Conservation (phyloP, 2,797 vertebrate species). For the Pseudochirops corinnae region DNA sequence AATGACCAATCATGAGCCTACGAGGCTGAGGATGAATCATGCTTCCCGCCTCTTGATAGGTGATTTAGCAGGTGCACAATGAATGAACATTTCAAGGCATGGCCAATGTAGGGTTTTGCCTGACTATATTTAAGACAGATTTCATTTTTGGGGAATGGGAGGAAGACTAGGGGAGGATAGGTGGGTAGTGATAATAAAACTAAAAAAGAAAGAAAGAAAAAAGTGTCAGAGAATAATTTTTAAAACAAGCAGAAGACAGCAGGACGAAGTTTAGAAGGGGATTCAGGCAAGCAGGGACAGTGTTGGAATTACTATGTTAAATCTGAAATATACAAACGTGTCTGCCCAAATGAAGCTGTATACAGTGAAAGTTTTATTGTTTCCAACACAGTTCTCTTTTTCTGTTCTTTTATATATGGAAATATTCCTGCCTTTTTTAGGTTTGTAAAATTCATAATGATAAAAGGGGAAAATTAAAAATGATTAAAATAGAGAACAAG, state of each 20-base stretch:
- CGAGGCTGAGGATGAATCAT: background rate
- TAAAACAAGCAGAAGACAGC: background rate
- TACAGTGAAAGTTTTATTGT: background rate
- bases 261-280: background rate
- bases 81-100: background rate
- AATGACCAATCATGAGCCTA: background rate
- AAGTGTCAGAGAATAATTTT: background rate
- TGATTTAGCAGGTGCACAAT: background rate
- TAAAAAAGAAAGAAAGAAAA: background rate
- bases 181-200: background rate
- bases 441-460: background rate
- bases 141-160: background rate
- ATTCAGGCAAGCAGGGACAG: background rate
- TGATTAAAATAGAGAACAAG: background rate
- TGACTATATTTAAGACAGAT: background rate
- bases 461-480: background rate
- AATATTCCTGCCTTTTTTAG: background rate
- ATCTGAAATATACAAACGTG: background rate
- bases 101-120: background rate
- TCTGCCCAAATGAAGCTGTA: background rate
- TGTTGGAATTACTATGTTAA: background rate
- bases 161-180: background rate
- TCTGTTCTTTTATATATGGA: background rate
- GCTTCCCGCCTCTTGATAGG: background rate
- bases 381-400: background rate